phyloP scores from a whole-genome alignment of 2,113 vertebrate species.

The Hoplias malabaricus region DNA sequence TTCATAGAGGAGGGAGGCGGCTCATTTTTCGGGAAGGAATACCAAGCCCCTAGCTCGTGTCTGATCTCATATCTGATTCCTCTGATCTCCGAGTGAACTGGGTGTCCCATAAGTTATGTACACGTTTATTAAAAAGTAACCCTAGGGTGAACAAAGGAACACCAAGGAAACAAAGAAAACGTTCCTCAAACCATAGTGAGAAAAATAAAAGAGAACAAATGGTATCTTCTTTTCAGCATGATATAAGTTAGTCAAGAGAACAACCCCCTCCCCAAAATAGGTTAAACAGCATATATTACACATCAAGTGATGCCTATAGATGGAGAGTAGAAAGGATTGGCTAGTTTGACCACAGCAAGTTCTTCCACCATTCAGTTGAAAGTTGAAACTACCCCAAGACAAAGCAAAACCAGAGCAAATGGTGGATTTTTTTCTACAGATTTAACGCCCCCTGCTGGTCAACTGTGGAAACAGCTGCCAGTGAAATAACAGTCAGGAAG shows the following conservation, averaged over 20 bases:
- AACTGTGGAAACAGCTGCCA: neutral
- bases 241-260: slow-evolving; percentile 33
- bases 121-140: slow-evolving; percentile 54
- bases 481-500: neutral
- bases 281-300: neutral
- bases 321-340: slow-evolving; percentile 37
- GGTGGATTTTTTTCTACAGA: neutral
- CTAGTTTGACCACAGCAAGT: slow-evolving; percentile 35
- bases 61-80: neutral
- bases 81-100: neutral
- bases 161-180: neutral
- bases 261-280: neutral
- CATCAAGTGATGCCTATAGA: neutral
- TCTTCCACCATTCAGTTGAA: slow-evolving; percentile 23
- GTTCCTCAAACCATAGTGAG: neutral
- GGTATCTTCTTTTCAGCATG: slow-evolving; percentile 61
- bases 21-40: neutral
- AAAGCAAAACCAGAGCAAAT: neutral
- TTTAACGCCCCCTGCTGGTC: slow-evolving; percentile 49
- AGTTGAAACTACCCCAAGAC: slow-evolving; percentile 15
- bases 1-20: neutral
- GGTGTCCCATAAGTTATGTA: slow-evolving; percentile 2
- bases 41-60: neutral
- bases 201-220: slow-evolving; percentile 50
- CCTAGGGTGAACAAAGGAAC: slow-evolving; percentile 50